A percentile compares a stretch with the other conserved stretches of the same genome.
phyloP scores from a whole-genome alignment of 2,888 invertebrate genomes.

The Mythimna ferrago region DNA sequence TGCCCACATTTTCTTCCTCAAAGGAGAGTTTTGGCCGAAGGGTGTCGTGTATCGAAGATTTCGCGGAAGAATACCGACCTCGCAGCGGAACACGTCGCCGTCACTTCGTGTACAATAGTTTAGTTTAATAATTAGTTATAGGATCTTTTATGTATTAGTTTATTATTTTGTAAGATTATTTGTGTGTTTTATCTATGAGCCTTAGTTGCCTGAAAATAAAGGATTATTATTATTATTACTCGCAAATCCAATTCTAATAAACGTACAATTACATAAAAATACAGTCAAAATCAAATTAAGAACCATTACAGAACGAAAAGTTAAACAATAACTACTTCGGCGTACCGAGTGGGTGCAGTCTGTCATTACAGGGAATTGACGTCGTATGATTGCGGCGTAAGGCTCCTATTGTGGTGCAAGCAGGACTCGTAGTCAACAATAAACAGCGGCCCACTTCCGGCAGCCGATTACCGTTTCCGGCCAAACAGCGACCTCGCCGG shows the following conservation, averaged over 20 bases:
- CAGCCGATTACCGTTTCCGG: constrained; percentile 74
- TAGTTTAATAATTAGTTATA: no score
- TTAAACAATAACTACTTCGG: constrained; percentile 39
- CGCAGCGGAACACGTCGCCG: no score
- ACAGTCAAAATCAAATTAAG: constrained; percentile 17
- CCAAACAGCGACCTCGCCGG: constrained; percentile 66
- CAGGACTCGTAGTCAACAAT: constrained; percentile 67
- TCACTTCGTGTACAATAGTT: no score
- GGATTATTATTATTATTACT: no score
- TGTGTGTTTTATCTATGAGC: no score
- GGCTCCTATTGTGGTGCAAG: constrained; percentile 36
- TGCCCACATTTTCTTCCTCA: no score
- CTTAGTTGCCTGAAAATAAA: no score
- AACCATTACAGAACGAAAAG: constrained; percentile 23
- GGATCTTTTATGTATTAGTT: no score
- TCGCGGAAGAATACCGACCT: no score
- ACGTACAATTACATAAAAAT: constrained; percentile 20
- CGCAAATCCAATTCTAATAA: constrained; percentile 9
- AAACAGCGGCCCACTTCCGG: constrained; percentile 71
- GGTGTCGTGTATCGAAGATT: no score
- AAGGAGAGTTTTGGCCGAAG: no score
- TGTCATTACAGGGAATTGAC: constrained; percentile 45
- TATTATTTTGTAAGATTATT: no score
- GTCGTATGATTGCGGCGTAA: constrained; percentile 40
- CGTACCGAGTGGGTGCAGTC: constrained; percentile 31